phyloP scores from a whole-genome alignment of 2,113 vertebrate genomes.

The Regulus satrapa region DNA sequence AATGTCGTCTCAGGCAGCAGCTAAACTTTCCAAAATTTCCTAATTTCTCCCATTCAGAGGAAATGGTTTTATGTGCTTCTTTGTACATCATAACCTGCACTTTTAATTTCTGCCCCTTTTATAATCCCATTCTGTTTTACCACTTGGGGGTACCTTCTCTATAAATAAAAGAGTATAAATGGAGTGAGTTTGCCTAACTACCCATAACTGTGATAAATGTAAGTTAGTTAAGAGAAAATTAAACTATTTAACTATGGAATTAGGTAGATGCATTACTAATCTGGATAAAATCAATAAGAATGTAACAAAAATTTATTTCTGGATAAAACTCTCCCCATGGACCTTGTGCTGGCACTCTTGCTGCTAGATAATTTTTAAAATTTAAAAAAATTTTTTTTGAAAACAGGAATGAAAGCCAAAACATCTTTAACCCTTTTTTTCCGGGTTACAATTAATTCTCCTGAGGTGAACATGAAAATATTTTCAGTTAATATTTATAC shows the following conservation, averaged over 20 bases:
- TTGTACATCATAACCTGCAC: background rate
- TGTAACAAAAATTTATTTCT: background rate
- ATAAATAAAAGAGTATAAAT: background rate
- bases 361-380: background rate
- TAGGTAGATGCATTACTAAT: background rate
- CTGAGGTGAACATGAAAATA: background rate
- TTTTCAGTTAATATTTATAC: background rate
- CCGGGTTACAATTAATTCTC: background rate
- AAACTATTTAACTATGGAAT: background rate
- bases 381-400: no score
- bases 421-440: background rate
- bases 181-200: background rate
- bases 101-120: background rate
- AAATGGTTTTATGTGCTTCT: background rate
- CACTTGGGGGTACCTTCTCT: background rate
- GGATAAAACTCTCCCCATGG: background rate
- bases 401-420: background rate
- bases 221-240: background rate
- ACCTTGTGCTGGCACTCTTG: background rate
- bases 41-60: background rate
- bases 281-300: background rate
- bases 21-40: background rate
- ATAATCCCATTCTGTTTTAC: background rate
- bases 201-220: background rate
- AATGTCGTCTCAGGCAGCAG: background rate